Base-by-base conservation (phyloP, 2,888 invertebrate species). In the Agrochola lychnidis region DNA sequence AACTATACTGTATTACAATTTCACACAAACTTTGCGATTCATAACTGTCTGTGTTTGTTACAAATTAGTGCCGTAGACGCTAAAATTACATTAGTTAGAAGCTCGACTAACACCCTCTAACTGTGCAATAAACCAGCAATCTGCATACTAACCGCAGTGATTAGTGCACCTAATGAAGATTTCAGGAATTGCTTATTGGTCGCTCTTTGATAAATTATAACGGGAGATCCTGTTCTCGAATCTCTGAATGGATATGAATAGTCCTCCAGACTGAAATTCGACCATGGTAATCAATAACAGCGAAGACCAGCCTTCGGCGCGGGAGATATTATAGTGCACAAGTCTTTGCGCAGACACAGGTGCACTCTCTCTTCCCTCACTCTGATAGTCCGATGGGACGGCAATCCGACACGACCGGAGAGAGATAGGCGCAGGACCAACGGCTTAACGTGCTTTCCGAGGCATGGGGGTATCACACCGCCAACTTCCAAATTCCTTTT, bases 91-190 rank as follows among this genome's bases (percentile, higher is more conserved):
- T 78, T 66, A 40, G 75, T 78, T 66, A 40, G 75, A 67, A 81
- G 53, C 45, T 81, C 19, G 7, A 25, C 36, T 81, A 64, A 78
- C 74, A 67, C 25, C 22, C 36, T 36, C 30, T 36, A 68, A 75
- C 53, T 56, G 30, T 42, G 51, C 22, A 42, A 40, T 64, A 57
- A 78, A 79, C 68, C 22, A 76, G 64, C 79, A 79, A 73, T 83
- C 75, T 77, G 68, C 79, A 87, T 79, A 40, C 61, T 68, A 73
- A 78, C 48, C 40, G 57, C 42, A 76, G 48, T 76, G 25, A 63
- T 79, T 73, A 79, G 61, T 66, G 45, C 57, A 63, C 19, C 25
- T 76, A 36, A 82, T 82, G 63, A 76, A 74, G 36, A 81, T 53
- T 63, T 53, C 82, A 68, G 22, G 36, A 75, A 81, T 74, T 40